These are phyloP conservation scores for Eidolon helvum DNA, from an alignment of 2,113 vertebrate species.

Conservation along the genomic window DNA sequence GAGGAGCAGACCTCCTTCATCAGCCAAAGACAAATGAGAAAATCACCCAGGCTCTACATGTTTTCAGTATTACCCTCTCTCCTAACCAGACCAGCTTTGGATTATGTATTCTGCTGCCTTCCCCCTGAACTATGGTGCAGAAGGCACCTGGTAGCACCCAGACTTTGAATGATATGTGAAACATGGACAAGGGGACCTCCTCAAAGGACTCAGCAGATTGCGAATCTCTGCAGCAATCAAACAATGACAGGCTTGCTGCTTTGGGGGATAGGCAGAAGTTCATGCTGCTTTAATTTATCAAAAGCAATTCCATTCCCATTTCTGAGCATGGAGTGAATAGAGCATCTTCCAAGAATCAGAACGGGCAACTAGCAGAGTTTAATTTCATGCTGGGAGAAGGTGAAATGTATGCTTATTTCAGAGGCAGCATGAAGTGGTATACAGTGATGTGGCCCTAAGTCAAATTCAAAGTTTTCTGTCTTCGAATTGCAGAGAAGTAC, in stretches of 20 bases:
- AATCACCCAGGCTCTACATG: slow-evolving; percentile 49
- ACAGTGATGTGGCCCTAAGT: background rate
- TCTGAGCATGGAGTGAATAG: background rate
- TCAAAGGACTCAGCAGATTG: background rate
- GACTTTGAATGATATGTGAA: background rate
- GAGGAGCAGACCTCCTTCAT: slow-evolving; percentile 73
- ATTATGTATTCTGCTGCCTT: slow-evolving; percentile 38
- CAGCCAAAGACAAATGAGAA: slow-evolving; percentile 74
- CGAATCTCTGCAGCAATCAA: background rate
- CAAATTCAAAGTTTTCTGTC: background rate
- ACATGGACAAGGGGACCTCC: background rate
- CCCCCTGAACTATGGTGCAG: background rate
- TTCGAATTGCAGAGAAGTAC: background rate
- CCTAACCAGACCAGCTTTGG: slow-evolving; percentile 42
- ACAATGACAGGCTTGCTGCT: background rate
- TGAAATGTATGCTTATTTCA: background rate
- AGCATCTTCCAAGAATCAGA: background rate
- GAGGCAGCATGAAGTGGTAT: background rate
- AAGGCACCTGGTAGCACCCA: slow-evolving; percentile 11
- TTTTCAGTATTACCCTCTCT: slow-evolving; percentile 70
- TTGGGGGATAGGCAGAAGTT: background rate
- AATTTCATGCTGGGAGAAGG: slow-evolving; percentile 3
- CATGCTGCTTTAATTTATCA: background rate
- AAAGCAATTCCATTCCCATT: background rate
- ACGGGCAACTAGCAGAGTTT: background rate